Evolutionary conservation across 2,888 invertebrate species (phyloP).

Genomic region (Marasmarcha lunaedactyla): DNA sequence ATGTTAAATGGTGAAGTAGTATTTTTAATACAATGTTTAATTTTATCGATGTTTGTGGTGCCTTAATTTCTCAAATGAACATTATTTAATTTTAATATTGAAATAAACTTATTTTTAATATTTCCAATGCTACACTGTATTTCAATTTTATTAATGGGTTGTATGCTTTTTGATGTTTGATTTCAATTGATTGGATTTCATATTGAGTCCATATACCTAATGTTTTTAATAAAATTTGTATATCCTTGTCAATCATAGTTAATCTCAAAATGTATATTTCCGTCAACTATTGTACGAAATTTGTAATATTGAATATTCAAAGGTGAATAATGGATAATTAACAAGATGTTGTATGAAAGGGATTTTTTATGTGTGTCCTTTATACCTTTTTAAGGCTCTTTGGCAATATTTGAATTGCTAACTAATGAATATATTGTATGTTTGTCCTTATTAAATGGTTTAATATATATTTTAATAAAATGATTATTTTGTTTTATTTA

Average conservation of each 20-base stretch:
- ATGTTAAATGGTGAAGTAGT: slow-evolving; percentile 38
- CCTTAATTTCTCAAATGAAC: slow-evolving; percentile 48
- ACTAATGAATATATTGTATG: slow-evolving; percentile 69
- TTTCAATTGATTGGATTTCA: slow-evolving; percentile 24
- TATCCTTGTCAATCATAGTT: slow-evolving; percentile 22
- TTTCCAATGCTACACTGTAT: slow-evolving; percentile 18
- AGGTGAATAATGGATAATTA: slow-evolving; percentile 22
- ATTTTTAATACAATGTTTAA: slow-evolving; percentile 24
- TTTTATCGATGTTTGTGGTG: slow-evolving; percentile 56
- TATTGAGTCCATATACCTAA: slow-evolving; percentile 18
- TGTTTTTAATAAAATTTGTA: slow-evolving; percentile 22
- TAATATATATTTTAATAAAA: slow-evolving; percentile 70
- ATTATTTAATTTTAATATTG: slow-evolving; percentile 25
- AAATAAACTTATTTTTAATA: slow-evolving; percentile 21
- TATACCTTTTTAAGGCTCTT: slow-evolving; percentile 59
- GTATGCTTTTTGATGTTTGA: slow-evolving; percentile 13
- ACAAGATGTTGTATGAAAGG: slow-evolving; percentile 40
- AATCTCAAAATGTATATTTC: slow-evolving; percentile 40
- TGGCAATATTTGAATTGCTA: slow-evolving; percentile 60
- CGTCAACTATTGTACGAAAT: slow-evolving; percentile 27
- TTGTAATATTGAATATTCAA: slow-evolving; percentile 30
- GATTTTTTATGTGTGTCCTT: slow-evolving; percentile 52
- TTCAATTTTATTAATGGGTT: slow-evolving; percentile 16
- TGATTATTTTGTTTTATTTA: slow-evolving; percentile 27
- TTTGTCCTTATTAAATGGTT: slow-evolving; percentile 69